Evolutionary conservation across 2,113 vertebrate species (phyloP).

Genomic region (Phocoena sinus): DNA sequence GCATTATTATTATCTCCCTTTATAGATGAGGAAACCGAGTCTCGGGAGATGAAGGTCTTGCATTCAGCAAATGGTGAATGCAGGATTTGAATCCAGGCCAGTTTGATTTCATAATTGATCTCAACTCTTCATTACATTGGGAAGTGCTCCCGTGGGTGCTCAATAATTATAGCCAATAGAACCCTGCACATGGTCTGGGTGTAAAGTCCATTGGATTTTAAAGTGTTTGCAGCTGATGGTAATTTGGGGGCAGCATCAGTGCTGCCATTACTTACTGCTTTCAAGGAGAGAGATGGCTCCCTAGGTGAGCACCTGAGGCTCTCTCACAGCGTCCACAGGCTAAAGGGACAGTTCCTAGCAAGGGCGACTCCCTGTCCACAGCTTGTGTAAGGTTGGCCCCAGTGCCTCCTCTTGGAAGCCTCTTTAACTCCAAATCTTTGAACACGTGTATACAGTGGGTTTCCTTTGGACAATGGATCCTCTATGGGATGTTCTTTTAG

Average conservation of each 20-base stretch:
- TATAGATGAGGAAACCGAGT: neutral
- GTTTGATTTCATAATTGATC: neutral
- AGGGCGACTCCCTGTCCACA: too few species aligned
- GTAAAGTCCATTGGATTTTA: neutral
- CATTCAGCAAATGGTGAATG: neutral
- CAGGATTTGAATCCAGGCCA: neutral
- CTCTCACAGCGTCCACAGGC: neutral
- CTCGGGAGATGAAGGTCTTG: neutral
- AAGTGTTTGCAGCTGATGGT: neutral
- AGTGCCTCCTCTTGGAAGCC: neutral
- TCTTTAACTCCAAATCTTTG: neutral
- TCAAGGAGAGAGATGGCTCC: neutral
- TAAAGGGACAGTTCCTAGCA: too few species aligned
- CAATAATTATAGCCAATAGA: neutral
- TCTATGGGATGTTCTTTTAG: neutral
- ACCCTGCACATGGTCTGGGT: neutral
- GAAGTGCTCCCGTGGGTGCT: neutral
- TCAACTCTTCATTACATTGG: neutral
- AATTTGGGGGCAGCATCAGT: neutral
- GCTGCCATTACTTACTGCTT: neutral
- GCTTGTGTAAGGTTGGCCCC: neutral
- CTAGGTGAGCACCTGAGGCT: neutral
- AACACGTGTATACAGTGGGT: neutral
- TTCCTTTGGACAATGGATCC: neutral
- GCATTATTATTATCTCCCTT: neutral